Evolutionary conservation across 2,113 vertebrate genomes (phyloP).

Genomic region (Caracal caracal): DNA sequence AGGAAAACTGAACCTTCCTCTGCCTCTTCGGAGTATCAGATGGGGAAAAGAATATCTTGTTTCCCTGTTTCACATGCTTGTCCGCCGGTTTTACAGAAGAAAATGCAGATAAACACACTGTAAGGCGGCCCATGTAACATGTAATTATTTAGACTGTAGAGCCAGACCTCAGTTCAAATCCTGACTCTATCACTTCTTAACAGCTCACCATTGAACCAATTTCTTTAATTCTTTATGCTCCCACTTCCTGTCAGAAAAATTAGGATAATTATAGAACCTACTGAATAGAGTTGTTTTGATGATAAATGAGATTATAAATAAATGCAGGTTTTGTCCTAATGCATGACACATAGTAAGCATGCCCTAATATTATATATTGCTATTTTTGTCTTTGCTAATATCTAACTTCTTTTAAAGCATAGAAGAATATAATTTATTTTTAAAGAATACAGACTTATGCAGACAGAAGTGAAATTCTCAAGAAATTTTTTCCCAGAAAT

Average conservation of each 20-base stretch:
- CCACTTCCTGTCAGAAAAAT: background rate
- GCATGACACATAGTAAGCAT: background rate
- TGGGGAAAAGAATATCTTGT: background rate
- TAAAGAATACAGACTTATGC: background rate
- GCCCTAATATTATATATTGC: background rate
- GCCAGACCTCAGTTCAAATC: background rate
- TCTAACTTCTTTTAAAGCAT: constrained; percentile 2
- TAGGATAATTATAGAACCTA: background rate
- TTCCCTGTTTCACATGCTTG: background rate
- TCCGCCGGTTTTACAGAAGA: background rate
- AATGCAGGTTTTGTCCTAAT: background rate
- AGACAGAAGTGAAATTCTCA: background rate
- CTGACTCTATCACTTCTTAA: background rate
- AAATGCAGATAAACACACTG: background rate
- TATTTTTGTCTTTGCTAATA: background rate
- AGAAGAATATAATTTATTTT: background rate
- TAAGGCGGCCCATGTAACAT: background rate
- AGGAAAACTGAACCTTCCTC: background rate
- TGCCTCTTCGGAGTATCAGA: background rate
- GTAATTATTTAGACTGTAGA: constrained; percentile 6
- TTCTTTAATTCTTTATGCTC: background rate
- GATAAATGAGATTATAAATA: background rate
- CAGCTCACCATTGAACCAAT: background rate
- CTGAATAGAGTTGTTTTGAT: constrained; percentile 18
- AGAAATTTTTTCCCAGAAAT: background rate